These are phyloP conservation scores for Onychostoma macrolepis DNA, from an alignment of 2,113 vertebrate species.

Conservation along the genomic window DNA sequence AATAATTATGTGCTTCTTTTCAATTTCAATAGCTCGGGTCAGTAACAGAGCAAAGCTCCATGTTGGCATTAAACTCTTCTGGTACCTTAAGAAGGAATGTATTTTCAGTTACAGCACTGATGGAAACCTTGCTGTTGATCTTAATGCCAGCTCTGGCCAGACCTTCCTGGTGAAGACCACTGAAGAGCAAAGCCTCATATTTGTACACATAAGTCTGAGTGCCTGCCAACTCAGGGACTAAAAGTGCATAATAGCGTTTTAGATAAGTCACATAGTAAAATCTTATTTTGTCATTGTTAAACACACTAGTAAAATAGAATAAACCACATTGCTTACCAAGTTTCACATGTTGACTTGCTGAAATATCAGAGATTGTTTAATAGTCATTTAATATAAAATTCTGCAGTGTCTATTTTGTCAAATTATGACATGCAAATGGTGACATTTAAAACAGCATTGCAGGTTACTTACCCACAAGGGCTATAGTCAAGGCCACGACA, in stretches of 20 bases:
- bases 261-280: background rate
- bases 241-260: background rate
- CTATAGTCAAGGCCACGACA: constrained; percentile 76
- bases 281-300: background rate
- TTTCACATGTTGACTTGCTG: constrained; percentile 58
- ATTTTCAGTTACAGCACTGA: constrained; percentile 64
- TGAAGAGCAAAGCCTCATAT: constrained; percentile 77
- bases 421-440: background rate
- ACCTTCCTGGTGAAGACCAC: constrained; percentile 74
- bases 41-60: background rate
- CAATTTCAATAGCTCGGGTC: background rate
- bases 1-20: constrained; percentile 46
- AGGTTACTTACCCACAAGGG: constrained; percentile 80
- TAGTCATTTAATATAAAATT: background rate
- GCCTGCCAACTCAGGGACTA: constrained; percentile 75
- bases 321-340: constrained; percentile 52
- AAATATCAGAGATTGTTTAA: constrained; percentile 2
- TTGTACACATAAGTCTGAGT: constrained; percentile 72
- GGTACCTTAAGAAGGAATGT: constrained; percentile 62
- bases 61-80: background rate
- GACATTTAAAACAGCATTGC: background rate
- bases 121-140: constrained; percentile 74
- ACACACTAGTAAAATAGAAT: background rate
- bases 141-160: constrained; percentile 75
- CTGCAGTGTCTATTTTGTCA: background rate